Base-by-base conservation (phyloP, 2,888 invertebrate genomes). In the Gastracanthus pulcherrimus region DNA sequence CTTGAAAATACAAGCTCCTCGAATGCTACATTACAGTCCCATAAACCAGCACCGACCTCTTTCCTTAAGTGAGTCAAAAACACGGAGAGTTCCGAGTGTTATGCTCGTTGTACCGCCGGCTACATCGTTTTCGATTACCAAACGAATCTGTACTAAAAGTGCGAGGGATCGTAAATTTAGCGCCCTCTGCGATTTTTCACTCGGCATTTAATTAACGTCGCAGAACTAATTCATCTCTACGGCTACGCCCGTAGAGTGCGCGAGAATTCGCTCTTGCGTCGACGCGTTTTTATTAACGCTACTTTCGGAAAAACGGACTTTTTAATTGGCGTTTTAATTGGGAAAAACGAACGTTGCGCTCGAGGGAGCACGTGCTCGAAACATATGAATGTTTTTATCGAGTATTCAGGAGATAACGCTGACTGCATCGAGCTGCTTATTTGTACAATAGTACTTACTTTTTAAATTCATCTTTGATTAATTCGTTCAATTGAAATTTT, bases 301-400 rank as follows among this genome's bases (percentile, higher is more conserved):
- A 11, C 29, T 60, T 71, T 55, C 34, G 7, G 38, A 34, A 9
- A 67, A 58, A 23, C 29, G 38, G 48, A 71, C 51, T 71, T 45
- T 62, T 58, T 78, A 71, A 78, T 71, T 78, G 64, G 36, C 38
- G 38, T 23, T 71, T 78, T 78, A 78, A 78, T 78, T 76, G 67
- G 41, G 16, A 55, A 48, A 51, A 31, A n/a, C 38, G 4, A 31
- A n/a, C 4, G 48, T 16, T 4, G 16, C 31, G 31, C n/a, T 16
- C 11, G 34, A 51, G 36, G 60, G 41, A n/a, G 36, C n/a, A 6
- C n/a, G 19, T 9, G 0, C 26, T 0, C 6, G 7, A n/a, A 45
- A 45, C 45, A 45, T 45, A 16, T 58, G 55, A 4, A 23, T 55
- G 3, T 7, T 13, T 13, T 58, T 7, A 51, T 51, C 23, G 51